phyloP scores from a whole-genome alignment of 2,113 vertebrate species.

The Diglossa brunneiventris region DNA sequence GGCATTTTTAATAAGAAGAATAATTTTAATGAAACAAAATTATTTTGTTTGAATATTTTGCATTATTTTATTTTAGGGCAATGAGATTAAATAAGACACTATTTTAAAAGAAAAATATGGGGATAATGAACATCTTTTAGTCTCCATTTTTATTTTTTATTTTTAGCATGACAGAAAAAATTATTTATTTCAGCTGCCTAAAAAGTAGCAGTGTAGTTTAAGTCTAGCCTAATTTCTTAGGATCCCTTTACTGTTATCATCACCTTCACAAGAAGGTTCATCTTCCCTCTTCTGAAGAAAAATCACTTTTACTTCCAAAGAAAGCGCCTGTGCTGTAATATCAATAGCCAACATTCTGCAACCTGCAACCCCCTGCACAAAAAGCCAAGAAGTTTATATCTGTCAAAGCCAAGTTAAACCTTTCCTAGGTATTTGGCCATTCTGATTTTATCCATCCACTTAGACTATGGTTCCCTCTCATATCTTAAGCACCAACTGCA shows the following conservation, averaged over 20 bases:
- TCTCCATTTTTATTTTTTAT: neutral
- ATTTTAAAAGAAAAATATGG: neutral
- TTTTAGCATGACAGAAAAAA: neutral
- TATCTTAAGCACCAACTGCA: neutral
- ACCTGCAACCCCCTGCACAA: neutral
- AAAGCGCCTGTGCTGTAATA: neutral
- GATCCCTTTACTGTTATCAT: neutral
- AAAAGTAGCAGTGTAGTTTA: neutral
- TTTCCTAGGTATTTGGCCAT: neutral
- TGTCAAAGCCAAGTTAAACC: neutral
- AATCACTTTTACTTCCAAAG: neutral
- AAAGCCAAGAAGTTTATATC: neutral
- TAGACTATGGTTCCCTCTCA: accelerated
- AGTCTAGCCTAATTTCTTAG: neutral
- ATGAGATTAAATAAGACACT: neutral
- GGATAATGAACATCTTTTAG: neutral
- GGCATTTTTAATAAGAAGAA: neutral
- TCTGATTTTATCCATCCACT: neutral
- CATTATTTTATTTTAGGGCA: neutral
- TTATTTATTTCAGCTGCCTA: neutral
- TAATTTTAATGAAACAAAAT: neutral
- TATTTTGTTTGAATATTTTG: neutral
- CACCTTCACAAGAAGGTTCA: neutral
- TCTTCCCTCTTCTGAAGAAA: neutral
- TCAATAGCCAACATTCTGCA: neutral